These are phyloP conservation scores for Marcusenius ussheri DNA, from an alignment of 2,113 vertebrate genomes.

Conservation along the genomic window DNA sequence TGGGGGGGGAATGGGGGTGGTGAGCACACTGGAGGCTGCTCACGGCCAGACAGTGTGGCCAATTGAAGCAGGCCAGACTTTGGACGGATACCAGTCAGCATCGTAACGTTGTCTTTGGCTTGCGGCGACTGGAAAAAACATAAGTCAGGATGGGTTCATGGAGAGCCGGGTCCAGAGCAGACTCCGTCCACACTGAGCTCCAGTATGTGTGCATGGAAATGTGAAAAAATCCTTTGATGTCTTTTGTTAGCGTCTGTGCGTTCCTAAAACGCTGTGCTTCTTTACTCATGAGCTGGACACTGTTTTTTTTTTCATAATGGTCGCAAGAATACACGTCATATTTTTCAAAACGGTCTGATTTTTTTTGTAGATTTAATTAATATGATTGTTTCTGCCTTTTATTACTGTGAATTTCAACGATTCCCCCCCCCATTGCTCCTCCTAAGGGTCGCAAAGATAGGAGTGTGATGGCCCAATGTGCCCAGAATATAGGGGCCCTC, in stretches of 20 bases:
- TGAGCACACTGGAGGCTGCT: constrained; percentile 27
- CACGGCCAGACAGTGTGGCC: constrained; percentile 37
- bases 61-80: constrained; percentile 38
- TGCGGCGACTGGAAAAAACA: constrained; percentile 46
- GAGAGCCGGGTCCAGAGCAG: constrained; percentile 38
- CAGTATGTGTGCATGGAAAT: constrained; percentile 40
- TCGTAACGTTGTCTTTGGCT: constrained; percentile 56
- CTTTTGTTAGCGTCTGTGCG: constrained; percentile 46
- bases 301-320: background rate
- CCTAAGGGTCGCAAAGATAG: background rate
- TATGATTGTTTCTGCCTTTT: background rate
- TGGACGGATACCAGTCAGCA: constrained; percentile 52
- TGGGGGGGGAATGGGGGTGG: background rate
- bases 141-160: constrained; percentile 48
- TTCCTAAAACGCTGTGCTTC: constrained; percentile 28
- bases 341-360: background rate
- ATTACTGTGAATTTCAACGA: too few relatives aligned
- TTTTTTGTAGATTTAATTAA: background rate
- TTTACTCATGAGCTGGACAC: background rate
- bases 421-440: background rate
- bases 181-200: constrained; percentile 39
- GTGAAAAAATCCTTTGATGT: constrained; percentile 42
- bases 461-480: background rate
- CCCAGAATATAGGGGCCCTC: background rate
- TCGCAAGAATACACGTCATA: background rate